phyloP scores from a whole-genome alignment of 2,888 invertebrate genomes.

The Stratiomys singularior region DNA sequence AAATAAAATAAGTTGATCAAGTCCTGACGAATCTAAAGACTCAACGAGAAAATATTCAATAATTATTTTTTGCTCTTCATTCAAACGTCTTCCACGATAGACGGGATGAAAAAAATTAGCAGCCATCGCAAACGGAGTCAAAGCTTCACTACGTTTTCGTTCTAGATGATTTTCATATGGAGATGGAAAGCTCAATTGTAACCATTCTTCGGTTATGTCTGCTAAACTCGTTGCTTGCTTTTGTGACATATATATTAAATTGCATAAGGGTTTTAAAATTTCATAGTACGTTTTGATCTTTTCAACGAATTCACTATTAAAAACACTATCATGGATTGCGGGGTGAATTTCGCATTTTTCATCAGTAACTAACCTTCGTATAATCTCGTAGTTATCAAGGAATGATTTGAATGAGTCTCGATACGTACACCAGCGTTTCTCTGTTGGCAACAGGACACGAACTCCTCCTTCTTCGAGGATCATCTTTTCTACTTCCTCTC shows the following conservation, averaged over 20 bases:
- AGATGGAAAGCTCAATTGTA: conserved; percentile 19
- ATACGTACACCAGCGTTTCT: conserved; percentile 40
- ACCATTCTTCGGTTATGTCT: conserved; percentile 40
- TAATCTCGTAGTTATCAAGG: conserved; percentile 1
- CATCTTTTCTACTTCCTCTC: background rate
- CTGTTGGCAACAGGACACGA: conserved; percentile 26
- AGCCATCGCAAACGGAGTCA: conserved; percentile 23
- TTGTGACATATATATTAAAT: conserved; percentile 42
- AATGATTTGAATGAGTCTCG: conserved; percentile 43
- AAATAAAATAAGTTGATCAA: conserved; percentile 27
- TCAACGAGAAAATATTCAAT: conserved; percentile 41
- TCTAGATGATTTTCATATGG: conserved; percentile 22
- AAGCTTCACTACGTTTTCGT: conserved; percentile 20
- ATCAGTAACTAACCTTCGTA: background rate
- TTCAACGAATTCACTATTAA: conserved; percentile 20
- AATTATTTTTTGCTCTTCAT: conserved; percentile 24
- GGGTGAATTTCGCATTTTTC: background rate
- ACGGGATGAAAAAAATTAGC: conserved; percentile 43
- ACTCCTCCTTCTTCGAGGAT: conserved; percentile 31
- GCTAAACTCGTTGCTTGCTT: conserved; percentile 29
- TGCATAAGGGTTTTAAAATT: conserved; percentile 21
- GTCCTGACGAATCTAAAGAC: conserved; percentile 16
- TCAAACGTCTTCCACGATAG: conserved; percentile 30
- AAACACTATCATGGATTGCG: background rate
- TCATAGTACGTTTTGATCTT: conserved; percentile 24